phyloP scores from a whole-genome alignment of 2,797 vertebrate species.

The Gambelia wislizenii region DNA sequence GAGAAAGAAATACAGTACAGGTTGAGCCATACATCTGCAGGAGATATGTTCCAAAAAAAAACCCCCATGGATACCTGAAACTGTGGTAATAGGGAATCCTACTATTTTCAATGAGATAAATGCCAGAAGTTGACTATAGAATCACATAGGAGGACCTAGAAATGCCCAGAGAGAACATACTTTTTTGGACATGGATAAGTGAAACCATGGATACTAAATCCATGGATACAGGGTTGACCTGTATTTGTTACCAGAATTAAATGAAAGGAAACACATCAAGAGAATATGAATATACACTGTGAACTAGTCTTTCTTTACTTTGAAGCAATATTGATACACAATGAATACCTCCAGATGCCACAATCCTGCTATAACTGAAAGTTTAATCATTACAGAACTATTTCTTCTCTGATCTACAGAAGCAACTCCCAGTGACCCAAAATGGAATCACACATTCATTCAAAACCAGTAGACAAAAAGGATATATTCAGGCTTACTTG shows the following conservation, averaged over 20 bases:
- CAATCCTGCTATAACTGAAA: background rate
- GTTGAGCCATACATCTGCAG: too few relatives aligned
- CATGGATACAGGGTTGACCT: too few relatives aligned
- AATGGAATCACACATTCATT: background rate
- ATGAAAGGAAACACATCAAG: background rate
- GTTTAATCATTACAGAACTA: background rate
- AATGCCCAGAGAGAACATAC: too few relatives aligned
- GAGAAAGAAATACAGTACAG: background rate
- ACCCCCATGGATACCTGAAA: too few relatives aligned
- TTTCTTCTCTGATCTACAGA: background rate
- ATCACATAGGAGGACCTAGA: too few relatives aligned
- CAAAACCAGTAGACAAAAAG: background rate
- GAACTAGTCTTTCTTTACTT: background rate
- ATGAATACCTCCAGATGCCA: constrained; percentile 16
- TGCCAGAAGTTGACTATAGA: too few relatives aligned
- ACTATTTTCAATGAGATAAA: too few relatives aligned
- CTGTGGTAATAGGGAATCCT: too few relatives aligned
- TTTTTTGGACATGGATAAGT: too few relatives aligned
- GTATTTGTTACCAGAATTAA: background rate
- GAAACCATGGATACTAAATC: too few relatives aligned
- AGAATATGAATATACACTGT: background rate
- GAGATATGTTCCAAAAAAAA: too few relatives aligned
- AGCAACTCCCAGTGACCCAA: background rate
- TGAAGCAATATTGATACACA: background rate
- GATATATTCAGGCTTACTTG: background rate